Evolutionary conservation across 1,140 invertebrate genomes (phyloP).

Genomic region (Trachymyrmex septentrionalis): DNA sequence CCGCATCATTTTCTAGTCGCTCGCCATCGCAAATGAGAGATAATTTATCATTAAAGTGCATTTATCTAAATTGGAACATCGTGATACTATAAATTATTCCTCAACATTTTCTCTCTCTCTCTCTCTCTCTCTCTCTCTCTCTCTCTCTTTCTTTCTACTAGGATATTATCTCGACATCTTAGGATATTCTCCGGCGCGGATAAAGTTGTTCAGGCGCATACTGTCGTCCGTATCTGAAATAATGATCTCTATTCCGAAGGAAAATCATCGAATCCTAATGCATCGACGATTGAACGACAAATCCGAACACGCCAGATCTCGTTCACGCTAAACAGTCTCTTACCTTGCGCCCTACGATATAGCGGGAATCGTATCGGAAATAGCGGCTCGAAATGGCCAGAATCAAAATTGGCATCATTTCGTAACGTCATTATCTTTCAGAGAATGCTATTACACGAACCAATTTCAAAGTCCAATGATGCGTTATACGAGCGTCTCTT

Average conservation of each 20-base stretch:
- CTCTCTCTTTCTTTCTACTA: too few species aligned
- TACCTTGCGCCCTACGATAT: conserved; percentile 24
- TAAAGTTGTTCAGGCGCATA: conserved; percentile 29
- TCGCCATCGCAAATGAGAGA: not conserved
- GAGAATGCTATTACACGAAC: conserved; percentile 20
- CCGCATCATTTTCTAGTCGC: conserved; percentile 23
- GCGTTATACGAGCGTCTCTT: conserved; percentile 25
- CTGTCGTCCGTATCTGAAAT: conserved; percentile 41
- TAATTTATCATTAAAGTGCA: conserved; percentile 49
- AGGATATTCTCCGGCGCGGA: conserved; percentile 37
- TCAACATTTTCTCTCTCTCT: conserved; percentile 16
- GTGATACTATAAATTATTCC: conserved; percentile 38
- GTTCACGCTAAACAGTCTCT: conserved; percentile 21
- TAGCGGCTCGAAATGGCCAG: conserved; percentile 47
- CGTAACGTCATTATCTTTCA: conserved; percentile 65
- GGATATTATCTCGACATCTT: conserved; percentile 39
- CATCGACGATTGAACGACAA: conserved; percentile 38
- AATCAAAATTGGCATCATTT: conserved; percentile 59
- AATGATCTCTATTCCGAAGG: conserved; percentile 48
- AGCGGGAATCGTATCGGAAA: conserved; percentile 38
- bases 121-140: not conserved
- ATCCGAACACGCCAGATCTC: conserved; percentile 34
- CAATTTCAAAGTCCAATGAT: conserved; percentile 61
- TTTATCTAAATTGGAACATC: conserved; percentile 56
- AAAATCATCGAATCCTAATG: conserved; percentile 54